phyloP scores from a whole-genome alignment of 2,888 invertebrate genomes.

The Lasius fuliginosus region DNA sequence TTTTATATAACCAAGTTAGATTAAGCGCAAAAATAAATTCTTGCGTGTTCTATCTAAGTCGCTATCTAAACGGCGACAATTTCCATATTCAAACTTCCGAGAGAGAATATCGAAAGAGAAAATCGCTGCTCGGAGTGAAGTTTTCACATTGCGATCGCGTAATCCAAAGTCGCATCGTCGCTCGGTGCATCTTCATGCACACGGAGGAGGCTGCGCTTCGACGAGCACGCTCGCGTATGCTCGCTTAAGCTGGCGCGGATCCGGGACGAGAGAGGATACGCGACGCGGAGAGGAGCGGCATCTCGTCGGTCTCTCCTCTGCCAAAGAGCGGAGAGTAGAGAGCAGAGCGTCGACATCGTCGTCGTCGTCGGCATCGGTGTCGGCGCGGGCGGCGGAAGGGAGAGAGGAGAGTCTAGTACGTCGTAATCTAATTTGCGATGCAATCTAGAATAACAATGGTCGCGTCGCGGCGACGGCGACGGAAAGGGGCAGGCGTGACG shows the following conservation, averaged over 20 bases:
- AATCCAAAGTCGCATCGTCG: slow-evolving; percentile 19
- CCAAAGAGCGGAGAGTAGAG: slow-evolving; percentile 53
- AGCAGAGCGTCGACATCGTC: slow-evolving; percentile 51
- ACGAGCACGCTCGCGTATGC: neutral
- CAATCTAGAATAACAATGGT: slow-evolving; percentile 78
- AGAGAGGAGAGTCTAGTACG: slow-evolving; percentile 21
- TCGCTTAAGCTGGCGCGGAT: slow-evolving; percentile 26
- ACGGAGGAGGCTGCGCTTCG: neutral
- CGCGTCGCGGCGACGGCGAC: slow-evolving; percentile 42
- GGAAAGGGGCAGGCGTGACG: slow-evolving; percentile 40
- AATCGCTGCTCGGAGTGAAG: neutral
- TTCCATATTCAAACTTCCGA: neutral
- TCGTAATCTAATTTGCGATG: slow-evolving; percentile 78
- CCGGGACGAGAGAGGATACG: slow-evolving; percentile 11
- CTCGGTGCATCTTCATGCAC: slow-evolving; percentile 30
- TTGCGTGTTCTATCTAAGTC: neutral
- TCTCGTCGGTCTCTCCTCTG: neutral
- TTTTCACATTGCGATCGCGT: slow-evolving; percentile 5
- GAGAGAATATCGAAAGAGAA: neutral
- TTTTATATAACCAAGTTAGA: neutral
- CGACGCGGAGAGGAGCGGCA: slow-evolving; percentile 5
- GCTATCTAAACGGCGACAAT: neutral
- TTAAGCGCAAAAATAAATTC: neutral
- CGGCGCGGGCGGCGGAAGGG: neutral
- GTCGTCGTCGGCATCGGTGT: slow-evolving; percentile 49